Evolutionary conservation across 2,797 vertebrate genomes (phyloP), one percentile per base, ranked within the genome.

Genomic region (Geotrypetes seraphini): DNA sequence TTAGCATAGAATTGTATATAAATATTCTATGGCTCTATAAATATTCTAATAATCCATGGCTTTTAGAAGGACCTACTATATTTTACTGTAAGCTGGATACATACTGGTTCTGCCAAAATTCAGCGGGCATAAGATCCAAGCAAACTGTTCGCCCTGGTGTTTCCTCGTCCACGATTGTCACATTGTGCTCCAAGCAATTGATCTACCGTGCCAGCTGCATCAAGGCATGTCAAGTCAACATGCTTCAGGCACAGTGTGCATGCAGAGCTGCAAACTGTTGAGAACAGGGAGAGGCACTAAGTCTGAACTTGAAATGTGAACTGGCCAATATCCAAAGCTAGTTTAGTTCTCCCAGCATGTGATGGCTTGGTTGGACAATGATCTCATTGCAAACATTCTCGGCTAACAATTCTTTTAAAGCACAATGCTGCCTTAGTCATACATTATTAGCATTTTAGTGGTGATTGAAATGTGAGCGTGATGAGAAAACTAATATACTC

Each of bases 81-180:
- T 21, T 43, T 13, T 50, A 36, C 10, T 2, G 12, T n/a, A 20
- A 19, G 36, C 47, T 43, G 24, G n/a, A 35, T 7, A 16, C 47
- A 2, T 19, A 3, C 16, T 21, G 14, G 29, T 24, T 42, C 41
- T 41, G 39, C 43, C 50, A 64, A 53, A 44, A 34, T 25, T 25
- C 10, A 47, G 16, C 22, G 53, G 33, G 17, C 13, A 39, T 33
- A 38, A 42, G 33, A 61, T 31, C 16, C 32, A 55, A 19, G 42
- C 39, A 12, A 47, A 39, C 31, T 6, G 0, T 30, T 35, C 28
- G 31, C 36, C 25, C 39, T n/a, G n/a, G n/a, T n/a, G n/a, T 57
- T 72, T 66, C 44, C 8, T 42, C 67, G 66, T 63, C 31, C 54
- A 55, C 36, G 31, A 42, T 53, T 57, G 63, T 63, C 49, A 63